Evolutionary conservation across 92 coral and sea anemone species (phyloP).

Genomic region (Pocillopora meandrina): DNA sequence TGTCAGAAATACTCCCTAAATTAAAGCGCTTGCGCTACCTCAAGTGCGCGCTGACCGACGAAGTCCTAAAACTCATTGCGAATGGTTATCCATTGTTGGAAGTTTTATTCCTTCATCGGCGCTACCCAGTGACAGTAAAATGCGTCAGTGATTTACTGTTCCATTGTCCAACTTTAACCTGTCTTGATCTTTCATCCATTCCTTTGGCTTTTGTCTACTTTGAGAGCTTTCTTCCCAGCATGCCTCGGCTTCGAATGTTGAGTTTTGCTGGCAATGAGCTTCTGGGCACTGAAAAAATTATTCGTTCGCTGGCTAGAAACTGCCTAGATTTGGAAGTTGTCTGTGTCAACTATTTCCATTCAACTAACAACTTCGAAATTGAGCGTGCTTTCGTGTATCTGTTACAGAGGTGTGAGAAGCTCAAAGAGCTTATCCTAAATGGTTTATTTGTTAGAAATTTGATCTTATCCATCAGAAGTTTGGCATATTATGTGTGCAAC

Average conservation of each 20-base stretch:
- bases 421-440: slow-evolving; percentile 56
- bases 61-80: slow-evolving; percentile 43
- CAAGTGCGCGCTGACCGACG: slow-evolving; percentile 77
- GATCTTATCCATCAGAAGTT: slow-evolving; percentile 21
- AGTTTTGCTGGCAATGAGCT: slow-evolving; percentile 77
- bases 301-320: slow-evolving; percentile 48
- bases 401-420: slow-evolving; percentile 48
- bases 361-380: slow-evolving; percentile 58
- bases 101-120: slow-evolving; percentile 66
- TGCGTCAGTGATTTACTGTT: slow-evolving; percentile 58
- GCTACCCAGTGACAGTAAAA: slow-evolving; percentile 75
- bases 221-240: slow-evolving; percentile 63
- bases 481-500: slow-evolving; percentile 30
- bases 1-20: slow-evolving; percentile 59
- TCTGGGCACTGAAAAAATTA: slow-evolving; percentile 62
- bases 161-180: slow-evolving; percentile 61
- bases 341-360: slow-evolving; percentile 68
- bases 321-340: slow-evolving; percentile 47
- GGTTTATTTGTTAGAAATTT: slow-evolving; percentile 75
- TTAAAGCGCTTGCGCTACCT: slow-evolving; percentile 77
- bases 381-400: slow-evolving; percentile 60
- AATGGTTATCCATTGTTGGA: slow-evolving; percentile 61
- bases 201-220: slow-evolving; percentile 71
- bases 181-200: slow-evolving; percentile 78
- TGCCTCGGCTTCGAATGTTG: slow-evolving; percentile 53